Conservation (phyloP, 2,888 invertebrate genomes). For the Salticus scenicus region DNA sequence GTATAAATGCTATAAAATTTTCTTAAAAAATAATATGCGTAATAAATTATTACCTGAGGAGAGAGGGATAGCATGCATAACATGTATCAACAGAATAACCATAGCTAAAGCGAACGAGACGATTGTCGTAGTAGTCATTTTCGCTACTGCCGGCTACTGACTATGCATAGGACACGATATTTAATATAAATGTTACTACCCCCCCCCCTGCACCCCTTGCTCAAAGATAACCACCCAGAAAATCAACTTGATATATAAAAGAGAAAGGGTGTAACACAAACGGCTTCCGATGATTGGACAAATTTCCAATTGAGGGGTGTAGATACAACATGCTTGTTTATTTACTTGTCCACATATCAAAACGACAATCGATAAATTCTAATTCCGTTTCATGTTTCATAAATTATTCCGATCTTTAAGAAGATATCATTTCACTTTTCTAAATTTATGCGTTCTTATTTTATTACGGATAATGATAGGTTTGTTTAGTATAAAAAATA, state of each 20-base stretch:
- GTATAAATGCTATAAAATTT: too few species aligned
- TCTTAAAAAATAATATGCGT: too few species aligned
- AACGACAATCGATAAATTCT: not conserved
- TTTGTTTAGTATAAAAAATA: too few species aligned
- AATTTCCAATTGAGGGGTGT: conserved; percentile 1
- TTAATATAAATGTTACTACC: not conserved
- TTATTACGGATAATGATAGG: too few species aligned
- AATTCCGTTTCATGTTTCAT: too few species aligned
- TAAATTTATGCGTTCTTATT: too few species aligned
- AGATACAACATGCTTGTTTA: not conserved
- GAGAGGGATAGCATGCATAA: not conserved
- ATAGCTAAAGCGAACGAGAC: not conserved
- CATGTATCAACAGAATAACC: not conserved
- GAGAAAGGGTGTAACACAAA: not conserved
- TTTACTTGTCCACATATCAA: not conserved
- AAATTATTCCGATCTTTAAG: too few species aligned
- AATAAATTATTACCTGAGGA: too few species aligned
- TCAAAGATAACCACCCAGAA: conserved; percentile 35
- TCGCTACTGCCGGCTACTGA: not conserved
- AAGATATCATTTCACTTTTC: too few species aligned
- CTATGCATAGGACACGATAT: not conserved
- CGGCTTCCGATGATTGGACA: not conserved
- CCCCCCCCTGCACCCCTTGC: conserved; percentile 5
- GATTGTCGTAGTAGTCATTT: not conserved
- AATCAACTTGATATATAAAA: conserved; percentile 26